phyloP scores from a whole-genome alignment of 2,888 invertebrate genomes.

The Heliconius hortense region DNA sequence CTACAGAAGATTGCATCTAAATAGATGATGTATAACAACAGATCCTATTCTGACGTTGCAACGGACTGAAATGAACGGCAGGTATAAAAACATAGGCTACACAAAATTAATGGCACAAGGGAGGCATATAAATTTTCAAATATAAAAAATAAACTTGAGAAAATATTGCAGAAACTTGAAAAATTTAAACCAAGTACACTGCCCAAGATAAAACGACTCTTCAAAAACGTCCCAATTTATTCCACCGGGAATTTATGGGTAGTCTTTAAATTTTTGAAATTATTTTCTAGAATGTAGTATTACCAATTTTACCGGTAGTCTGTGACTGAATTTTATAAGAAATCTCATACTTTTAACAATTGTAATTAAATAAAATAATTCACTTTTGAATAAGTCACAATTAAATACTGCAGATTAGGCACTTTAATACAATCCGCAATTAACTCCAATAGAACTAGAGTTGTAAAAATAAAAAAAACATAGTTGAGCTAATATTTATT shows the following conservation, averaged over 20 bases:
- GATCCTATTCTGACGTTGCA: constrained; percentile 59
- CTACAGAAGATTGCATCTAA: constrained; percentile 52
- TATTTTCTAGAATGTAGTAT: constrained; percentile 74
- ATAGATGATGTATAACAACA: constrained; percentile 47
- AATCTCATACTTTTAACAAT: constrained; percentile 70
- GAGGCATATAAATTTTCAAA: constrained; percentile 65
- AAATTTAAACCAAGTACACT: constrained; percentile 62
- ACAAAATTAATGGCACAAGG: constrained; percentile 76
- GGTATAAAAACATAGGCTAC: constrained; percentile 66
- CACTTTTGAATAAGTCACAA: constrained; percentile 57
- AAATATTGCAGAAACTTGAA: constrained; percentile 37
- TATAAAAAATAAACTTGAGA: constrained; percentile 34
- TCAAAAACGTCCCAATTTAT: constrained; percentile 56
- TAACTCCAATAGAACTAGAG: constrained; percentile 65
- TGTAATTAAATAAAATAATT: constrained; percentile 64
- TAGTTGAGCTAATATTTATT: constrained; percentile 67
- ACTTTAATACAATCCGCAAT: constrained; percentile 59
- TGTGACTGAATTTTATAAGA: constrained; percentile 80
- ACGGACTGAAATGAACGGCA: constrained; percentile 66
- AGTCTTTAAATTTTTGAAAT: constrained; percentile 69
- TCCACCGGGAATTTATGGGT: constrained; percentile 59
- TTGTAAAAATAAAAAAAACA: constrained; percentile 64
- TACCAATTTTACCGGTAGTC: constrained; percentile 75
- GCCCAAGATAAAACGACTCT: constrained; percentile 59
- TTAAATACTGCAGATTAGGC: constrained; percentile 55